phyloP scores from a whole-genome alignment of 2,888 invertebrate genomes.

The Brachyptera risi region DNA sequence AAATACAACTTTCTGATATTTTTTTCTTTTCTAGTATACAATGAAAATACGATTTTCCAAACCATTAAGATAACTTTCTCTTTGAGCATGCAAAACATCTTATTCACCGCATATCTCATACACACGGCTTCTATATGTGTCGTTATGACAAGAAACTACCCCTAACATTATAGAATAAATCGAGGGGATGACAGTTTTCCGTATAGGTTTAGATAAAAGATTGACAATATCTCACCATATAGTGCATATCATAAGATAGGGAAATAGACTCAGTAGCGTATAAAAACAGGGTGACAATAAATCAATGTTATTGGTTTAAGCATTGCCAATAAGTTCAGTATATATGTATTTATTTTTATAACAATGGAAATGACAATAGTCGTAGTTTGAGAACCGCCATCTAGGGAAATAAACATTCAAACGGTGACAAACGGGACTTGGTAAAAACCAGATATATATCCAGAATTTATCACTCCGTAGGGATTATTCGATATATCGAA shows the following conservation, averaged over 20 bases:
- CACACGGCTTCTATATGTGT: too few species aligned
- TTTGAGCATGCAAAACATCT: too few species aligned
- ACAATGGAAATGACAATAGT: neutral
- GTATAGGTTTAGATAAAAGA: neutral
- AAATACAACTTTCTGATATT: too few species aligned
- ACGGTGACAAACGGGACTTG: neutral
- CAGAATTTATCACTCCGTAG: neutral
- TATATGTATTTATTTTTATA: neutral
- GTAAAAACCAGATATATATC: neutral
- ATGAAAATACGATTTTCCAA: too few species aligned
- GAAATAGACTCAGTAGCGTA: neutral
- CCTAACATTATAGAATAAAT: neutral
- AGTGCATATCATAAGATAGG: too few species aligned
- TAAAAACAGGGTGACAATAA: neutral
- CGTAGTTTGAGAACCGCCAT: neutral
- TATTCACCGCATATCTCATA: too few species aligned
- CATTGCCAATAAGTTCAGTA: neutral
- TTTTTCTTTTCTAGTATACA: too few species aligned
- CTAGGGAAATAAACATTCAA: neutral
- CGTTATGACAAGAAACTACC: too few species aligned
- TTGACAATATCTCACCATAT: neutral
- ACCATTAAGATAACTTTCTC: too few species aligned
- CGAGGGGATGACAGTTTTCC: neutral
- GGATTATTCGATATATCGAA: neutral
- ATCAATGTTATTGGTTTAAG: constrained; percentile 7